A percentile compares a stretch with the other conserved stretches of the same genome.
phyloP scores from a whole-genome alignment of 1,140 invertebrate genomes.

The Cyclina sinensis region DNA sequence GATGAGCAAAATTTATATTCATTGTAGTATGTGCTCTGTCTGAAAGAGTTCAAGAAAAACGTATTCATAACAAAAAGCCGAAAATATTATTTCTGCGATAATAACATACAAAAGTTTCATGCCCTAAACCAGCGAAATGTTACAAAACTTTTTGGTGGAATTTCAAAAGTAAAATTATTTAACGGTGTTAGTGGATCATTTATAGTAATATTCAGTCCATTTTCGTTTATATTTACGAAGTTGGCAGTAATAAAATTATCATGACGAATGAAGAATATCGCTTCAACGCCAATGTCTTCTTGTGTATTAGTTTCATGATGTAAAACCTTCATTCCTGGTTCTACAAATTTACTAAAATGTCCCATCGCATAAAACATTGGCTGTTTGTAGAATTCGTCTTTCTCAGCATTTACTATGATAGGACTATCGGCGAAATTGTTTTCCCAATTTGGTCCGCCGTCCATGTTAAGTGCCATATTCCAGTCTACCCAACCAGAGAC shows the following conservation, averaged over 20 bases:
- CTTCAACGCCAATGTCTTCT: constrained; percentile 31
- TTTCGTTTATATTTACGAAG: constrained; percentile 55
- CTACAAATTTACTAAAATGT: constrained; percentile 89
- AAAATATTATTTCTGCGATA: no score
- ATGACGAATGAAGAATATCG: constrained; percentile 38
- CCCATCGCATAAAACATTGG: constrained; percentile 95
- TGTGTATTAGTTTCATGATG: constrained; percentile 12
- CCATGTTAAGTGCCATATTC: constrained; percentile 93
- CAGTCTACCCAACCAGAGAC: constrained; percentile 94
- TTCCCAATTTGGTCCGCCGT: constrained; percentile 94
- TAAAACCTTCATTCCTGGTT: constrained; percentile 45
- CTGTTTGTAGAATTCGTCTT: constrained; percentile 94
- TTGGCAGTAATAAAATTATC: constrained; percentile 31
- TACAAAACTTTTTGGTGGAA: constrained; percentile 62
- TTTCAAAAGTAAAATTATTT: constrained; percentile 49
- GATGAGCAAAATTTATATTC: no score
- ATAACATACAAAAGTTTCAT: background rate
- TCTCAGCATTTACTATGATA: constrained; percentile 91
- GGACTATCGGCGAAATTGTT: constrained; percentile 93
- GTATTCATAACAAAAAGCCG: no score
- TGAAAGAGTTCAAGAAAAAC: no score
- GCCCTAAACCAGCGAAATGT: constrained; percentile 51
- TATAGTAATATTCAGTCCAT: constrained; percentile 20
- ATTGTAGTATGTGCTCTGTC: no score
- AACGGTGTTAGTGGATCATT: background rate